phyloP scores from a whole-genome alignment of 2,888 invertebrate species.

The Leptinotarsa haldemani region DNA sequence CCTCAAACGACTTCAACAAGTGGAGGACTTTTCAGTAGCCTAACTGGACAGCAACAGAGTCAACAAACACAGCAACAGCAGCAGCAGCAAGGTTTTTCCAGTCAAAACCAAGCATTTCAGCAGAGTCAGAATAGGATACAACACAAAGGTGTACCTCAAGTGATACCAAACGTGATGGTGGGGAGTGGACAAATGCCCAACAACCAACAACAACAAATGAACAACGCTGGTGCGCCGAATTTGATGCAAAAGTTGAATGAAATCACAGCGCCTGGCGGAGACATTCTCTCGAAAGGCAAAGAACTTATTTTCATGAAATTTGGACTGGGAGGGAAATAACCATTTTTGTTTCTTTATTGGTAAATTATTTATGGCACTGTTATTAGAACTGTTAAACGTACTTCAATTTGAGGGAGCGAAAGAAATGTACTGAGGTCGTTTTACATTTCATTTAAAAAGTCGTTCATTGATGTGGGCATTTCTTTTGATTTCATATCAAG shows the following conservation, averaged over 20 bases:
- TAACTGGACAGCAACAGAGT: conserved; percentile 51
- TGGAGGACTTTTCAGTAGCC: conserved; percentile 50
- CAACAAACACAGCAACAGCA: conserved; percentile 56
- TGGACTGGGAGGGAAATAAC: conserved; percentile 79
- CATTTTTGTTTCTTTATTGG: conserved; percentile 49
- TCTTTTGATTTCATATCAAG: no score
- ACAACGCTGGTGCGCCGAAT: conserved; percentile 72
- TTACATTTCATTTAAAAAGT: neutral
- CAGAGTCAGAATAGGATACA: conserved; percentile 55
- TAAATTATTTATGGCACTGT: conserved; percentile 45
- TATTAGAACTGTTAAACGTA: conserved; percentile 43
- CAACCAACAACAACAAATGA: conserved; percentile 61
- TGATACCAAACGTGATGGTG: conserved; percentile 64
- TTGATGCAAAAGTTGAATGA: conserved; percentile 91
- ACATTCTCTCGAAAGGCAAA: conserved; percentile 92
- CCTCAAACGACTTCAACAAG: conserved; percentile 49
- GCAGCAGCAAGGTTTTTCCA: conserved; percentile 57
- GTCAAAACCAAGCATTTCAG: conserved; percentile 56
- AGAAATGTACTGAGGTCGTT: neutral
- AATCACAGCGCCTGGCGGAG: conserved; percentile 89
- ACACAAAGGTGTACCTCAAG: conserved; percentile 69
- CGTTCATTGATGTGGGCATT: neutral
- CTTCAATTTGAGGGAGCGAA: neutral
- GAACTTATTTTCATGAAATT: conserved; percentile 95
- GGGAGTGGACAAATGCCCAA: conserved; percentile 47